phyloP scores from a whole-genome alignment of 2,888 invertebrate genomes.

The Perizoma affinitatum region DNA sequence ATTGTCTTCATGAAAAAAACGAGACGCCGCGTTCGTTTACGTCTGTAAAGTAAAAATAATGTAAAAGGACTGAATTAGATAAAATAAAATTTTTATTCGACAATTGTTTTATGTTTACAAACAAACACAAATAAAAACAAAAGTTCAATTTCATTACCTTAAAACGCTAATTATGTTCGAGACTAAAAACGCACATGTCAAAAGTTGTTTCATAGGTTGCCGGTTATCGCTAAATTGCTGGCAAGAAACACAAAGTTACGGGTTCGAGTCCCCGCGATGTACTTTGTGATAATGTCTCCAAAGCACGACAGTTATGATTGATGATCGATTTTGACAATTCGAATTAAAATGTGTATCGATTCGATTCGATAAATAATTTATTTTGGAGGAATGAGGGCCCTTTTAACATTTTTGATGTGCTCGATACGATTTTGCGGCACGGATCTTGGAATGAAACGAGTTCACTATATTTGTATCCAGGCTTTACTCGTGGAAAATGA shows the following conservation, averaged over 20 bases:
- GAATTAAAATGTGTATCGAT: conserved; percentile 75
- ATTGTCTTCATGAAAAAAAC: no score
- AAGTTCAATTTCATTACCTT: no score
- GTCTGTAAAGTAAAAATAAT: no score
- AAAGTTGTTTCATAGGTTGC: background rate
- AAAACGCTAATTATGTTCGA: no score
- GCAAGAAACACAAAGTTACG: conserved; percentile 52
- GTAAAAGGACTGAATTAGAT: no score
- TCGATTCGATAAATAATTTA: conserved; percentile 68
- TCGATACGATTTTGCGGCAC: conserved; percentile 54
- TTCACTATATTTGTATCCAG: conserved; percentile 5
- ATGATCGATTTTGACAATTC: conserved; percentile 68
- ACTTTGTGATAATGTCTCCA: conserved; percentile 65
- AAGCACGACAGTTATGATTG: conserved; percentile 72
- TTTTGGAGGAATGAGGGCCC: conserved; percentile 57
- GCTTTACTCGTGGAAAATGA: conserved; percentile 9
- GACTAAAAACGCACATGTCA: no score
- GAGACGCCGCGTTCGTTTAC: no score
- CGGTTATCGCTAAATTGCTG: conserved; percentile 43
- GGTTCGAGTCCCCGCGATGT: conserved; percentile 56
- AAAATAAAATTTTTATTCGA: no score
- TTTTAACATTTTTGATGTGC: conserved; percentile 54
- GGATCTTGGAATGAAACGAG: conserved; percentile 30
- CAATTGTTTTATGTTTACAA: no score
- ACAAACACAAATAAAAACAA: no score